Evolutionary conservation across 2,797 vertebrate species (phyloP).

Genomic region (Clamator glandarius): DNA sequence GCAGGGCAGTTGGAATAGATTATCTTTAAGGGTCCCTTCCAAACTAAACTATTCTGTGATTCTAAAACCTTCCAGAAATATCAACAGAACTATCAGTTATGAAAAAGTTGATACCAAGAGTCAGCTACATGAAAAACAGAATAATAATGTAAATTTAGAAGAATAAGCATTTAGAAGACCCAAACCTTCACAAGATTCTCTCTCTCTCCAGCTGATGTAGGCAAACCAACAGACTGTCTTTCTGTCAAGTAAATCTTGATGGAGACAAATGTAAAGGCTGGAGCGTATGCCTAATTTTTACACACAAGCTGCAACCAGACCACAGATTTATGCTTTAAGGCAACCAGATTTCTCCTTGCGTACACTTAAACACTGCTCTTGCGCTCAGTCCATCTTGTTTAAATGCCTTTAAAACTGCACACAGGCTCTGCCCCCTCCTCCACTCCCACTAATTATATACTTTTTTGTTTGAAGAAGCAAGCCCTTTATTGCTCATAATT

Average conservation of each 20-base stretch:
- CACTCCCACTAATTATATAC: constrained; percentile 69
- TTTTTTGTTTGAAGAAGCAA: constrained; percentile 74
- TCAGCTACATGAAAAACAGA: constrained; percentile 50
- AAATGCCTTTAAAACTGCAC: constrained; percentile 59
- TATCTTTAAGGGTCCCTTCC: too few species aligned
- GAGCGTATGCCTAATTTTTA: constrained; percentile 41
- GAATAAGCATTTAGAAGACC: constrained; percentile 6
- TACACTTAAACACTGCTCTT: constrained; percentile 21
- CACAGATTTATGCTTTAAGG: constrained; percentile 60
- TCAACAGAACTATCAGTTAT: constrained; percentile 23
- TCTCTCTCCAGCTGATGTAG: background rate
- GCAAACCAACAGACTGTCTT: constrained; percentile 48
- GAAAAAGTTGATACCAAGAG: constrained; percentile 21
- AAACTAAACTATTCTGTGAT: too few species aligned
- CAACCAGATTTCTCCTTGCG: constrained; percentile 33
- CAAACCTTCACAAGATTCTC: constrained; percentile 11
- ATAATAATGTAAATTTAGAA: constrained; percentile 22
- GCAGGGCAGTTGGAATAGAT: too few species aligned
- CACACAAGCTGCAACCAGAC: constrained; percentile 38
- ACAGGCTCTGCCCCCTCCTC: constrained; percentile 42
- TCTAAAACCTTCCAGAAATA: constrained; percentile 10
- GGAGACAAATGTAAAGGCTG: constrained; percentile 57
- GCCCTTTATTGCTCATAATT: constrained; percentile 76
- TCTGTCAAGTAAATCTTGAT: constrained; percentile 55
- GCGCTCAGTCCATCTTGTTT: constrained; percentile 59